Evolutionary conservation across 37 sponge, comb jelly and placozoan genomes (phyloP), one percentile per base, ranked within the genome.

Genomic region (Dysidea cf. avara): DNA sequence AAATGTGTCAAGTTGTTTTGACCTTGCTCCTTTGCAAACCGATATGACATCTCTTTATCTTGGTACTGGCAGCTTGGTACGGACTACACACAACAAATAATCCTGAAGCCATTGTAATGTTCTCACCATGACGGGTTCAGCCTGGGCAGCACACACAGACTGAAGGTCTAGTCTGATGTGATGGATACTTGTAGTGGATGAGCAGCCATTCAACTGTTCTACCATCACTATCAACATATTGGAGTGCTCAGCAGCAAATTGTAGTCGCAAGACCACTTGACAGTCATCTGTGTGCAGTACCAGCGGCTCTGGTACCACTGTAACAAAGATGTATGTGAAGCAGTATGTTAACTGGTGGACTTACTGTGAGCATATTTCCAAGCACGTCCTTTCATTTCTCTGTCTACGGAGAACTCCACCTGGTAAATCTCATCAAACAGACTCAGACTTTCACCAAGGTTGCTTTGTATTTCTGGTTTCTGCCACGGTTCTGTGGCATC

Each of bases 201-300:
- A 33, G 20, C 81, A 77, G 25, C 91, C 91, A 21, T 81, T 84
- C 48, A 90, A 69, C 39, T 85, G 73, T 70, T 94, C 88, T 7
- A 87, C 79, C 2, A 64, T 82, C 28, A 94, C 85, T 0, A 94
- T 54, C 39, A 94, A 75, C 39, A 94, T 92, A 48, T 94, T 94
- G 26, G 88, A 79, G 60, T 86, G 87, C 54, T 94, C 95, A n/a
- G 95, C 91, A 52, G 87, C 88, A 83, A 94, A 94, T 31, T 81
- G 83, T 2, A 94, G 79, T 2, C 88, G 68, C 13, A 86, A 28
- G 22, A 78, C 81, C 12, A 87, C 25, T 32, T 81, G 63, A 26
- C 83, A 74, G 28, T 64, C 48, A n/a, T 72, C 69, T 24, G 87
- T 35, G 12, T 71, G 46, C 2, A 90, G 74, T 25, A 90, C 81